Evolutionary conservation across 2,888 invertebrate genomes (phyloP).

Genomic region (Leptopilina myrica): DNA sequence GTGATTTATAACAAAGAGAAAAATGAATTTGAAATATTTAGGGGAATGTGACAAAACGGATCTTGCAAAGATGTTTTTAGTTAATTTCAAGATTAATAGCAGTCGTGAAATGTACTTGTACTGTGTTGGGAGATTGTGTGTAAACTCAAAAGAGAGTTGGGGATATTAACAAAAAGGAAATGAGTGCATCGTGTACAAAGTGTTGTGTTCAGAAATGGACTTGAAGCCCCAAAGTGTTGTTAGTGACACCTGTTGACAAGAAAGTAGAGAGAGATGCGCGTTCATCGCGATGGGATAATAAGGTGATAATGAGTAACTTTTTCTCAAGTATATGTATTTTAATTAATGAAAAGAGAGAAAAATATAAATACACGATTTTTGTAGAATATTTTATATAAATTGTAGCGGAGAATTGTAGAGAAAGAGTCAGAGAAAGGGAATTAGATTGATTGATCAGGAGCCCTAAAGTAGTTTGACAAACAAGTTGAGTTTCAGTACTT

Average conservation of each 20-base stretch:
- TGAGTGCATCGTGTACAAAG: constrained; percentile 29
- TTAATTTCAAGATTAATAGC: not conserved
- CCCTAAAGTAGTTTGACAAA: constrained; percentile 14
- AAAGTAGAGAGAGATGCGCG: constrained; percentile 18
- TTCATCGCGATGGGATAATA: constrained; percentile 25
- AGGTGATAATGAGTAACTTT: not conserved
- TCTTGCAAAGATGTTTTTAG: not conserved
- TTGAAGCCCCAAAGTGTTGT: constrained; percentile 34
- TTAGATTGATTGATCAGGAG: constrained; percentile 11
- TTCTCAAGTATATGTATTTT: too few relatives aligned
- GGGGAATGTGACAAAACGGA: constrained; percentile 5
- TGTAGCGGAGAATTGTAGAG: not conserved
- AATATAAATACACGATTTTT: not conserved
- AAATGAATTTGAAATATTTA: constrained; percentile 1
- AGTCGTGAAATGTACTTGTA: constrained; percentile 3
- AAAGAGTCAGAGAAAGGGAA: not conserved
- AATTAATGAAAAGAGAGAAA: too few relatives aligned
- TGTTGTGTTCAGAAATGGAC: constrained; percentile 19
- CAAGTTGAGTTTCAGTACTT: not conserved
- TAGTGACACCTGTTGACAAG: constrained; percentile 54
- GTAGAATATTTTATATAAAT: not conserved
- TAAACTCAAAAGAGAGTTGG: not conserved
- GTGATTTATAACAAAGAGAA: not conserved
- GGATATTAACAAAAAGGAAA: constrained; percentile 2
- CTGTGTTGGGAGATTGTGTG: not conserved